Conservation (phyloP, 2,113 vertebrate species). For the Hippolais icterina region DNA sequence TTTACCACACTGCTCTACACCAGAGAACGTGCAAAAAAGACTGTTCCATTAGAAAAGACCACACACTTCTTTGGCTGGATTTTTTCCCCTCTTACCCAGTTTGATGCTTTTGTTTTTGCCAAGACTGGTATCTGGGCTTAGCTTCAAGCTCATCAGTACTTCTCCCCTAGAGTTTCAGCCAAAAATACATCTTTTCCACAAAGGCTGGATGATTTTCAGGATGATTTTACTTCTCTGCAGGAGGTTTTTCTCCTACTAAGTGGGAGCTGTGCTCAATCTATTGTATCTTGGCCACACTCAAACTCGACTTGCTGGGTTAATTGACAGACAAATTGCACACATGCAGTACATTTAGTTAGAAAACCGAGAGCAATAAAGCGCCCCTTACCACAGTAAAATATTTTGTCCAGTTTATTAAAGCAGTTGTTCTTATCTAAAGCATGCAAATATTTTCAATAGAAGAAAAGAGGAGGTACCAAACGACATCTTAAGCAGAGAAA, state of each 20-base stretch:
- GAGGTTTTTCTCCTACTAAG: constrained; percentile 34
- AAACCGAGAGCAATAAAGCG: neutral
- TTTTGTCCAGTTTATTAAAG: neutral
- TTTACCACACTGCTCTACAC: neutral
- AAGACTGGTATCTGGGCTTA: constrained; percentile 55
- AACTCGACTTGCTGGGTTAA: neutral
- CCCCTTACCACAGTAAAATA: neutral
- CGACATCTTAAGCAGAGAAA: neutral
- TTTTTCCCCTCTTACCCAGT: constrained; percentile 17
- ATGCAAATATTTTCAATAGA: neutral
- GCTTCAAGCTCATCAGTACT: constrained; percentile 62
- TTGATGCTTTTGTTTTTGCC: constrained; percentile 54
- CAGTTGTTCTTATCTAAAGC: neutral
- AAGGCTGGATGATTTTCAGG: constrained; percentile 55
- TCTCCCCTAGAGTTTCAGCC: constrained; percentile 49
- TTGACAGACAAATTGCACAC: constrained; percentile 19
- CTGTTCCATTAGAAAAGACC: constrained; percentile 26
- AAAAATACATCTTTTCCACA: constrained; percentile 63
- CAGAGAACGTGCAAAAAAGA: neutral
- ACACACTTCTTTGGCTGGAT: neutral
- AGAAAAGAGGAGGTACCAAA: neutral
- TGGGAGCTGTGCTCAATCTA: constrained; percentile 28
- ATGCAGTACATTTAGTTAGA: neutral
- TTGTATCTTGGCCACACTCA: neutral
- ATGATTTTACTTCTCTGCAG: constrained; percentile 40